phyloP scores from a whole-genome alignment of 2,113 vertebrate genomes.

The Chamaetylas fuelleborni region DNA sequence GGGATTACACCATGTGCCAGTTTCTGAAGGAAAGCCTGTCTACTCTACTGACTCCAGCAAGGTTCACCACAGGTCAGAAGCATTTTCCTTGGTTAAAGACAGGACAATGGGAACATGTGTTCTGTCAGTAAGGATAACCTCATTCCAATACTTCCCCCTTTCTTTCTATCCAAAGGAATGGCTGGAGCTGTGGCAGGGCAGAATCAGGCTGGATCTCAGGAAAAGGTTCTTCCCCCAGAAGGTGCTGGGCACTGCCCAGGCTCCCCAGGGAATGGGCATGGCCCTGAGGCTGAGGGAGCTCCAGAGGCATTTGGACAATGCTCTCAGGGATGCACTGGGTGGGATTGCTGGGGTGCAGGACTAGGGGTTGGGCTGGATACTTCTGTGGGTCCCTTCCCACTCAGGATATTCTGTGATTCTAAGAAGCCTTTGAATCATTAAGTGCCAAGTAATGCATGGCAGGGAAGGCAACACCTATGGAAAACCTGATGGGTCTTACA shows the following conservation, averaged over 20 bases:
- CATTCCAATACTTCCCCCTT: background rate
- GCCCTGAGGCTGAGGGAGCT: background rate
- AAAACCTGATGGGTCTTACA: background rate
- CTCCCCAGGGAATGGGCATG: background rate
- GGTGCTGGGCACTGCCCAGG: background rate
- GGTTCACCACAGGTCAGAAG: background rate
- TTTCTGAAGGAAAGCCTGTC: background rate
- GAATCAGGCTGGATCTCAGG: fast-evolving
- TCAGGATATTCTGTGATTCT: background rate
- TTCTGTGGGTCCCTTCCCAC: background rate
- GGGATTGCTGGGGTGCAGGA: background rate
- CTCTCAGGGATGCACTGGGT: background rate
- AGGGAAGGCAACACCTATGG: background rate
- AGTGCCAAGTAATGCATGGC: fast-evolving
- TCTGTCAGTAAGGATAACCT: background rate
- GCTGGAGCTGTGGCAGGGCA: background rate
- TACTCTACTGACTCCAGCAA: background rate
- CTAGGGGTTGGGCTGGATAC: fast-evolving
- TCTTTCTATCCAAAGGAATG: fast-evolving
- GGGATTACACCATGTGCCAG: background rate
- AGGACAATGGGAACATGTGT: background rate
- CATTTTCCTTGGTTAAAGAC: background rate
- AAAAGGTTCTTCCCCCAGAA: background rate
- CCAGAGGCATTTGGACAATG: fast-evolving
- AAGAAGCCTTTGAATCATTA: background rate